These are phyloP conservation scores for Thalpophila matura DNA, from an alignment of 2,888 invertebrate genomes.

Conservation along the genomic window DNA sequence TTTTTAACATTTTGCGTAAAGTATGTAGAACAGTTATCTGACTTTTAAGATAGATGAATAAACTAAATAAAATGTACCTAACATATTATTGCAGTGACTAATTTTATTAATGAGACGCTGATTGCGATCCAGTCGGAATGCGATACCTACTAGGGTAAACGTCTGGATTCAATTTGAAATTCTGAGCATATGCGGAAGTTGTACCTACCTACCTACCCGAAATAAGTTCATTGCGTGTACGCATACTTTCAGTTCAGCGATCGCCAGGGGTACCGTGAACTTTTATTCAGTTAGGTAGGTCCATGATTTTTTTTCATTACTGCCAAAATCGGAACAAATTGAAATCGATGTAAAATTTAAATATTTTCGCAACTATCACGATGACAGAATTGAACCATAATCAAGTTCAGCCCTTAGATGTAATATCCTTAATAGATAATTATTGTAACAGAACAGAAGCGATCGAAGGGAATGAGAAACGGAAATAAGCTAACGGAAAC, in stretches of 20 bases:
- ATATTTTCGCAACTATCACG: neutral
- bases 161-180: constrained; percentile 80
- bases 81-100: neutral
- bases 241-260: constrained; percentile 68
- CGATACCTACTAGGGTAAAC: constrained; percentile 77
- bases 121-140: constrained; percentile 76
- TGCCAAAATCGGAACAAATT: neutral
- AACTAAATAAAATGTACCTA: neutral
- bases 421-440: neutral
- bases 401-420: neutral
- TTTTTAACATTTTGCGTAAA: too few species aligned
- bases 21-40: too few species aligned
- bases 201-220: constrained; percentile 73
- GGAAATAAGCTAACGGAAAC: constrained; percentile 60
- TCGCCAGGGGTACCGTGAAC: constrained; percentile 23
- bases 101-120: constrained; percentile 16
- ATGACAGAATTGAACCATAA: neutral
- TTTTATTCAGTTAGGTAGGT: neutral
- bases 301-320: neutral
- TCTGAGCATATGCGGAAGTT: constrained; percentile 86
- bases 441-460: constrained; percentile 20
- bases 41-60: neutral
- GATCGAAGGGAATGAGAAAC: constrained; percentile 39
- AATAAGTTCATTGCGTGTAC: constrained; percentile 85
- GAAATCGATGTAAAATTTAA: neutral